Evolutionary conservation across 2,113 vertebrate species (phyloP), one percentile per base, ranked within the genome.

Genomic region (Misgurnus anguillicaudatus): DNA sequence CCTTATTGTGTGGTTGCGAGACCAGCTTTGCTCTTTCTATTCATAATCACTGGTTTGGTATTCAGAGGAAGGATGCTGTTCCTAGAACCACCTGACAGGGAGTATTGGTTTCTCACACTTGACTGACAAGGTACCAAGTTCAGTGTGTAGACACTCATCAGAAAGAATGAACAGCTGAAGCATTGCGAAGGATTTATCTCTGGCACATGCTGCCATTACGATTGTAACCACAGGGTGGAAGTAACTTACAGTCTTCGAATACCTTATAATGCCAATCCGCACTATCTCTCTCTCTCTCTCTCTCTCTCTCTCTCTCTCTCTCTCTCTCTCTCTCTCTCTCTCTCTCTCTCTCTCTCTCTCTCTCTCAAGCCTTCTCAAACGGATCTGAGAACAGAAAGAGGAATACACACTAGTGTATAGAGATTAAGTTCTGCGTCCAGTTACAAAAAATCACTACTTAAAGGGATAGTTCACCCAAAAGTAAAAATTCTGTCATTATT

Each of bases 221-320:
- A 72, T 14, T 58, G 51, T 41, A 42, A 57, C 69, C 53, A 16
- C 69, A 72, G 51, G 69, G 69, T 72, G 69, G 69, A 72, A 72
- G 51, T 58, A 58, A 58, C 53, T 72, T 24, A 16, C 69, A 41
- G 11, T 72, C n/a, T 42, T 58, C 1, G 6, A 58, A 72, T 57
- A 6, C n/a, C 38, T 24, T 38, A 14, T n/a, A 31, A 17, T 55
- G 31, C 65, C 65, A 16, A 19, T 21, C 65, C 21, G 5, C 47
- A 24, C 41, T 13, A 19, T 47, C 45, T 13, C 24, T 31, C 24
- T 31, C 24, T 31, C 24, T 31, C 24, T 31, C 24, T 31, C 24
- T 31, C 24, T 31, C 24, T 31, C 24, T 31, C 24, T 31, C 24
- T 31, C 24, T 31, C 24, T 31, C 24, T 31, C 24, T 31, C 24